Evolutionary conservation across 1,140 invertebrate genomes (phyloP).

Genomic region (Drosophila biarmipes): DNA sequence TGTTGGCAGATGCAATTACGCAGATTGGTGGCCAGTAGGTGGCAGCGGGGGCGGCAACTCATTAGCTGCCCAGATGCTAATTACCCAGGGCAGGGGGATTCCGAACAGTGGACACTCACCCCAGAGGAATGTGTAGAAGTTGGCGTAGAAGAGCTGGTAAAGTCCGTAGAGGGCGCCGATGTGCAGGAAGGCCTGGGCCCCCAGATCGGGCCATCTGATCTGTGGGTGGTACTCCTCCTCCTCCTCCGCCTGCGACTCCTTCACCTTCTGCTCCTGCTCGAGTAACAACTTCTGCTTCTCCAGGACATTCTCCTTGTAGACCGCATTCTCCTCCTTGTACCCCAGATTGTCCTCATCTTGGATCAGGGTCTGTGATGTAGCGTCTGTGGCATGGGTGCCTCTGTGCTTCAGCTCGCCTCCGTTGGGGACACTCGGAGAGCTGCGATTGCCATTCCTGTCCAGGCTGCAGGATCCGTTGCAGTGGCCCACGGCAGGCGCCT

Average conservation of each 20-base stretch:
- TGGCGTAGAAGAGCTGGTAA: conserved; percentile 88
- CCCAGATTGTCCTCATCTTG: conserved; percentile 66
- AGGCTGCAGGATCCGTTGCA: conserved; percentile 46
- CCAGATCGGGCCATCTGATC: conserved; percentile 89
- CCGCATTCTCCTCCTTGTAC: conserved; percentile 75
- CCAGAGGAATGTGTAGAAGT: conserved; percentile 88
- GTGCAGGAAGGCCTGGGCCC: conserved; percentile 89
- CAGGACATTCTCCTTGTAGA: conserved; percentile 65
- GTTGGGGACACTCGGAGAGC: not conserved
- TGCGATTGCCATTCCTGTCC: conserved; percentile 37
- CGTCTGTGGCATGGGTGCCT: conserved; percentile 35
- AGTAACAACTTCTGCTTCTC: conserved; percentile 10
- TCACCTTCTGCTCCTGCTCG: conserved; percentile 9
- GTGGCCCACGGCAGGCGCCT: conserved; percentile 17
- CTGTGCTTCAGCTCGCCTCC: conserved; percentile 52
- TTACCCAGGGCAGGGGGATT: conserved; percentile 4
- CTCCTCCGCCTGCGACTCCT: conserved; percentile 2
- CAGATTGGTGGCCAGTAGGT: conserved; percentile 3
- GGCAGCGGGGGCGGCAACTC: not conserved
- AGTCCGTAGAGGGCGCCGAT: conserved; percentile 89
- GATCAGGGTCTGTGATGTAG: conserved; percentile 33
- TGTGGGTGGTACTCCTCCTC: conserved; percentile 85
- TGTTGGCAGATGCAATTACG: conserved; percentile 55
- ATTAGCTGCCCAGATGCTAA: conserved; percentile 37
- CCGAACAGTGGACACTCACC: conserved; percentile 86